Conservation (phyloP, 2,888 invertebrate species). For the Tupiocoris notatus region DNA sequence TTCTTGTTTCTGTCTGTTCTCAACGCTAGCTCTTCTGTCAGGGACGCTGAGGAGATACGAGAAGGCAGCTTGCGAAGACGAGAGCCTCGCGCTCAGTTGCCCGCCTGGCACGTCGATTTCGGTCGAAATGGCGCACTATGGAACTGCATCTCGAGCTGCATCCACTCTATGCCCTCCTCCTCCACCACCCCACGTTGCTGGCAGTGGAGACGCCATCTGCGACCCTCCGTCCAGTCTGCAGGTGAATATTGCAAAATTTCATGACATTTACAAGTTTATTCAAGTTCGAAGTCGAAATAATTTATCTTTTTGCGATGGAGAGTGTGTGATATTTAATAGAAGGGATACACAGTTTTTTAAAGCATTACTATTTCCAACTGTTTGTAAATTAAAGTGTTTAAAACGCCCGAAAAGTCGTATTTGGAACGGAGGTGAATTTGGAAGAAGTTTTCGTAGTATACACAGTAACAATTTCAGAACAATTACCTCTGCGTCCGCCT, state of each 20-base stretch:
- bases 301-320: too few species aligned
- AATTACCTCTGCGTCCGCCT: too few species aligned
- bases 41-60: constrained; percentile 89
- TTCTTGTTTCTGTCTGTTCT: constrained; percentile 47
- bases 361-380: too few species aligned
- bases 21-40: constrained; percentile 74
- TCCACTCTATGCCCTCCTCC: constrained; percentile 46
- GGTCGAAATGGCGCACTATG: constrained; percentile 88
- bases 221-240: constrained; percentile 75
- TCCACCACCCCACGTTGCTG: constrained; percentile 47
- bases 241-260: constrained; percentile 57
- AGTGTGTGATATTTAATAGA: too few species aligned
- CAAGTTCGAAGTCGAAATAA: too few species aligned
- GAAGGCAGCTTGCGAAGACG: constrained; percentile 88
- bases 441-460: too few species aligned
- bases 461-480: too few species aligned
- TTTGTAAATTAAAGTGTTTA: too few species aligned
- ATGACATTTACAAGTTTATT: too few species aligned
- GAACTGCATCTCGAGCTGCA: constrained; percentile 59
- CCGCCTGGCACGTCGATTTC: constrained; percentile 89
- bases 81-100: constrained; percentile 81
- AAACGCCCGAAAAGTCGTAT: too few species aligned
- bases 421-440: too few species aligned
- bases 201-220: constrained; percentile 58
- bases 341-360: too few species aligned